Base-by-base conservation (phyloP, 2,888 invertebrate species). In the Drosophila multiciliata region DNA sequence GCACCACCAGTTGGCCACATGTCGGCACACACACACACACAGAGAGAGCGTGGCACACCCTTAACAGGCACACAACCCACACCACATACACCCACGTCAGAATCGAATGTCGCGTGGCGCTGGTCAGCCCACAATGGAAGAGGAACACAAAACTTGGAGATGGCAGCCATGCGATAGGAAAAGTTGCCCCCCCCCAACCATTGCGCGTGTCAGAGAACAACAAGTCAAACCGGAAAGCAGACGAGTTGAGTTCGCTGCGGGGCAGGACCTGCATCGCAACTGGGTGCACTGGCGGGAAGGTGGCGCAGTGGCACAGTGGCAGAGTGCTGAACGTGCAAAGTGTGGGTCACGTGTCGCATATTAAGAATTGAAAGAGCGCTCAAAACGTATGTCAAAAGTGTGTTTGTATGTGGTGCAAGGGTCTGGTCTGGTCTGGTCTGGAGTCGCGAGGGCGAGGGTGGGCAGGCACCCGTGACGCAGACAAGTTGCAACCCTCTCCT, bases 341-440 rank as follows among this genome's bases (percentile, higher is more conserved):
- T 88, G 87, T 87, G 87, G 87, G 88, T 87, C 87, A 88, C 87
- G 87, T 87, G 87, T 79, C 87, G 63, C 87, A 76, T 87, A 87
- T 87, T 87, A 87, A 83, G 78, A 63, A 64, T 77, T 87, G 80
- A 85, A 87, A 88, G 82, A 78, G 78, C 64, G 83, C 78, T 77
- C 82, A 81, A 90, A 89, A 86, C 89, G 90, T 90, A 90, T 90
- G 89, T 90, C 89, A 90, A 90, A 88, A 88, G 86, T 76, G 29
- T 32, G 36, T 40, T 8, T 35, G 58, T 20, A 45, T 61, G 20
- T 48, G 63, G 63, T 53, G 65, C 67, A 65, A 23, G 77, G 64
- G 57, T 64, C 61, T 54, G 68, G 66, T 63, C 55, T 23, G 23
- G 23, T 23, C 23, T 29, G 29, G 29, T 29, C 29, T 29, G 6